Conservation (phyloP, 2,113 vertebrate genomes). For the Megaceryle maxima region DNA sequence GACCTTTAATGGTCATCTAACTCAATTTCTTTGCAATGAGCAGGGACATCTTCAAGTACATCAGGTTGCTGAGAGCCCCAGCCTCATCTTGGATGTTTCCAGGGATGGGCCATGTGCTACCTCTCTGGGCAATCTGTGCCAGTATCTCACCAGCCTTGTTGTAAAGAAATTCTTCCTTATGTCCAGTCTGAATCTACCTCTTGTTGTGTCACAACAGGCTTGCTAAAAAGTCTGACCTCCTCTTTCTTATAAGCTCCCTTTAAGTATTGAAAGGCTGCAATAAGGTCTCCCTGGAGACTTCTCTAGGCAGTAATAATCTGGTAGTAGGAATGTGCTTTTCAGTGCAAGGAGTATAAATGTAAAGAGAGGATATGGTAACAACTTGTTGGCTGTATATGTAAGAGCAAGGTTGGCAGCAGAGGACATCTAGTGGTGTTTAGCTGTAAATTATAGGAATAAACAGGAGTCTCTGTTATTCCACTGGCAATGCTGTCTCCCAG, state of each 20-base stretch:
- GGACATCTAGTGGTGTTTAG: slow-evolving; percentile 47
- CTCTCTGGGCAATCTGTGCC: background rate
- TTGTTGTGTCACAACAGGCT: background rate
- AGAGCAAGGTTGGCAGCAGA: background rate
- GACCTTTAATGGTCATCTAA: background rate
- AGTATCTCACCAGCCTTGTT: accelerated
- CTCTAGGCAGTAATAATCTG: background rate
- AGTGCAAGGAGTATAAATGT: accelerated
- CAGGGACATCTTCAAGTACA: background rate
- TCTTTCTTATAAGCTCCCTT: background rate
- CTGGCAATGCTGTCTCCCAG: background rate
- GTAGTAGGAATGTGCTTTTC: background rate
- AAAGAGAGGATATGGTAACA: background rate
- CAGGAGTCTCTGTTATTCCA: background rate
- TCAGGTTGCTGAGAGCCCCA: background rate
- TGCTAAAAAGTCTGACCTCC: background rate
- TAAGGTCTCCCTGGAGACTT: accelerated
- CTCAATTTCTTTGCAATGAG: accelerated
- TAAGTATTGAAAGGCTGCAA: background rate
- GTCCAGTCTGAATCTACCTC: background rate
- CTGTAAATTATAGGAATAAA: background rate
- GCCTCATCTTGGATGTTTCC: background rate
- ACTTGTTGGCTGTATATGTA: accelerated
- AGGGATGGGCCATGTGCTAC: background rate
- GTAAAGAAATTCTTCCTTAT: background rate